A percentile compares a stretch with the other conserved stretches of the same genome.
Evolutionary conservation across 2,113 vertebrate species (phyloP).

Genomic region (Machaerirhynchus nigripectus): DNA sequence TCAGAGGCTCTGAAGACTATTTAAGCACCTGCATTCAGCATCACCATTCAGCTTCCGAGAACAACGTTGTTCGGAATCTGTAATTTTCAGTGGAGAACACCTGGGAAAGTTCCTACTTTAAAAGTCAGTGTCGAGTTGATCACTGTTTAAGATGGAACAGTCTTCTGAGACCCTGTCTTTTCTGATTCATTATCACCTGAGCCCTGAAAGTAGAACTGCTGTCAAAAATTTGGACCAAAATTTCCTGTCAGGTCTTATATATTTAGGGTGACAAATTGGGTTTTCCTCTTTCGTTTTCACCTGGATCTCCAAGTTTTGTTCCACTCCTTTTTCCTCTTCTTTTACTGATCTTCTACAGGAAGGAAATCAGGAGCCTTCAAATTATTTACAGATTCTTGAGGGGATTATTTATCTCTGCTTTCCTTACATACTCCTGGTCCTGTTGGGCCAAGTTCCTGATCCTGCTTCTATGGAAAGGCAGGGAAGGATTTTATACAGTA

Average conservation of each 20-base stretch:
- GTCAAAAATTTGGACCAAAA: not conserved
- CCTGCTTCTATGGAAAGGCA: not conserved
- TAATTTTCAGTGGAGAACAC: not conserved
- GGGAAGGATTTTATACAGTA: not conserved
- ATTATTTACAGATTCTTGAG: not conserved
- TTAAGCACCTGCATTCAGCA: not conserved
- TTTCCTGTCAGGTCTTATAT: not conserved
- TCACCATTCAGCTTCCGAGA: not conserved
- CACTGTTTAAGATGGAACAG: not conserved
- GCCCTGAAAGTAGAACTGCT: not conserved
- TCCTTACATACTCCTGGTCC: not conserved
- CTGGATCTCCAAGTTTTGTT: not conserved
- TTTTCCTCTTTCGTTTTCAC: not conserved
- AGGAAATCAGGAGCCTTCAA: not conserved
- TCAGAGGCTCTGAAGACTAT: not conserved
- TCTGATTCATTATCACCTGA: not conserved
- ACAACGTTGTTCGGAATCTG: not conserved
- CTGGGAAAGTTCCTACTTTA: not conserved
- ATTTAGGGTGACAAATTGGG: not conserved
- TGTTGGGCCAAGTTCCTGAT: not conserved
- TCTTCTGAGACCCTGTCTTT: not conserved
- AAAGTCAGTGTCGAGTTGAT: not conserved
- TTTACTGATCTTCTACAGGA: not conserved
- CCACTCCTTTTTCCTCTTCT: not conserved
- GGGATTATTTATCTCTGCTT: not conserved